Evolutionary conservation across 2,888 invertebrate genomes (phyloP).

Genomic region (Pyrrhosoma nymphula): DNA sequence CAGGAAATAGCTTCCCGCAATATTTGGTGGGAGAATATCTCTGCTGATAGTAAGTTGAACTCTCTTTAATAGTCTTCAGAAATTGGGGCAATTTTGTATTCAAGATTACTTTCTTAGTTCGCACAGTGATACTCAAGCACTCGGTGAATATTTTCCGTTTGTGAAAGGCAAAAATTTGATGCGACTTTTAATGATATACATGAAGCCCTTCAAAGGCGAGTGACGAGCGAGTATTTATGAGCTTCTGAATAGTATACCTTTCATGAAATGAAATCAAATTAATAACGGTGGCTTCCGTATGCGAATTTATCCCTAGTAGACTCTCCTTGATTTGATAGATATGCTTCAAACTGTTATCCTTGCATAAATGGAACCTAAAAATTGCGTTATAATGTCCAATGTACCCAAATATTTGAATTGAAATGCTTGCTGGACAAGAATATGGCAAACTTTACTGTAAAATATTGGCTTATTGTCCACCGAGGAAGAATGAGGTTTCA

Average conservation of each 20-base stretch:
- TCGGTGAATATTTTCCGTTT: neutral
- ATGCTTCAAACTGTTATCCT: no score
- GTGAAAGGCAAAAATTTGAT: neutral
- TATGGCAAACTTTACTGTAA: no score
- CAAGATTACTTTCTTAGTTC: neutral
- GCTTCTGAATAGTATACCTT: neutral
- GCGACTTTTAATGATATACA: neutral
- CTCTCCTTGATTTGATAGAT: no score
- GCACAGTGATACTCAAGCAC: neutral
- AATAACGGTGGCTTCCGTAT: neutral
- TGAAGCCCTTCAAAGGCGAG: neutral
- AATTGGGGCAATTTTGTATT: neutral
- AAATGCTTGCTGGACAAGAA: no score
- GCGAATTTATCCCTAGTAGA: neutral
- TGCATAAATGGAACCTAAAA: no score
- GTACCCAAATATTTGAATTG: no score
- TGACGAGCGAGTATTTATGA: neutral
- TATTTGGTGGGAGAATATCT: neutral
- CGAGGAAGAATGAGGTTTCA: no score
- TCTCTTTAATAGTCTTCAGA: neutral
- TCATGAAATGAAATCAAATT: neutral
- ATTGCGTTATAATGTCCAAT: no score
- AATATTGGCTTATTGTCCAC: no score
- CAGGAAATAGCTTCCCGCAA: neutral
- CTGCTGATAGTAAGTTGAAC: neutral